Conservation (phyloP, 2,797 vertebrate genomes). For the Holocentrus rufus region DNA sequence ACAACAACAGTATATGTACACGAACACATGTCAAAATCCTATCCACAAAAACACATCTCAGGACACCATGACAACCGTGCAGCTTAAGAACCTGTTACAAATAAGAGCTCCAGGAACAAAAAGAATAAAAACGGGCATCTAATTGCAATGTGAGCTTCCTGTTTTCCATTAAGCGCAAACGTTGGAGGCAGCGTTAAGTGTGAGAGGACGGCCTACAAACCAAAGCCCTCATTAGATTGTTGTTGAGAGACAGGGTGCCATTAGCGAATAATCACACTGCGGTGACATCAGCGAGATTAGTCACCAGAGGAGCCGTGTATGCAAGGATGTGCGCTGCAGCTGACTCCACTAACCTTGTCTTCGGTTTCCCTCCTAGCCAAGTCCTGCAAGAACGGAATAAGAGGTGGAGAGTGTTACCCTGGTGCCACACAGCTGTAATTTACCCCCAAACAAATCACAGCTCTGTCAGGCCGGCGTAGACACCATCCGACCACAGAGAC, state of each 20-base stretch:
- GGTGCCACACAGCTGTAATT: constrained; percentile 18
- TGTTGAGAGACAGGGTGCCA: constrained; percentile 16
- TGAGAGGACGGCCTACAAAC: constrained; percentile 19
- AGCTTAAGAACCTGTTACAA: constrained; percentile 1
- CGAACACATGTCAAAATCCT: no score
- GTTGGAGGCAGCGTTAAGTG: constrained; percentile 15
- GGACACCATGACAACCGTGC: background rate
- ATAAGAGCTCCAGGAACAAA: background rate
- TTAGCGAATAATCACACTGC: constrained; percentile 28
- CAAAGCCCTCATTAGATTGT: constrained; percentile 51
- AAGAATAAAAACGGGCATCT: constrained; percentile 14
- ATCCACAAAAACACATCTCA: background rate
- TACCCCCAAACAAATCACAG: constrained; percentile 20
- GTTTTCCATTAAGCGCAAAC: constrained; percentile 50
- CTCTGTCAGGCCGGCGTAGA: constrained; percentile 11
- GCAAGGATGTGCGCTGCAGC: constrained; percentile 3
- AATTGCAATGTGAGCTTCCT: constrained; percentile 52
- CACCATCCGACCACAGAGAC: background rate
- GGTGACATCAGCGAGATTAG: constrained; percentile 20
- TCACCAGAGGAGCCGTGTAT: constrained; percentile 30
- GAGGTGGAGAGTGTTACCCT: constrained; percentile 8
- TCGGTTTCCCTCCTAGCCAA: background rate
- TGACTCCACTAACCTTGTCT: constrained; percentile 4
- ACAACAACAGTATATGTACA: no score
- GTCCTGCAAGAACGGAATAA: background rate